These are phyloP conservation scores for Cherax quadricarinatus DNA, from an alignment of 1,140 invertebrate species.

Conservation along the genomic window DNA sequence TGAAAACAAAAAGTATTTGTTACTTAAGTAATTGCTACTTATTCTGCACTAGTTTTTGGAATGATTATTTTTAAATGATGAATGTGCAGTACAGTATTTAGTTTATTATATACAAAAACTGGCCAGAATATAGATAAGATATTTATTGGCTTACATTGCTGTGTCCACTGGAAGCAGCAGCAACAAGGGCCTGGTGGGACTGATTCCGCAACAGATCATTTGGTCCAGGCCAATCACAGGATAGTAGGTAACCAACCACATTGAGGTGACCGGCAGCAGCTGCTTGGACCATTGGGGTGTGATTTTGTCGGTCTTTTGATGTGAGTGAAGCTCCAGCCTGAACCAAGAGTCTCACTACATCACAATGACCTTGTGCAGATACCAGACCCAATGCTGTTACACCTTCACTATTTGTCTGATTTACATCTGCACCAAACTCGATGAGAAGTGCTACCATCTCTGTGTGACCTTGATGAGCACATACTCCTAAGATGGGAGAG, in stretches of 20 bases:
- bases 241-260: slow-evolving; percentile 89
- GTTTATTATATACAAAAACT: neutral
- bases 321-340: slow-evolving; percentile 84
- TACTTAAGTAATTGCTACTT: too few relatives aligned
- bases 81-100: too few relatives aligned
- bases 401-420: slow-evolving; percentile 91
- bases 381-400: slow-evolving; percentile 88
- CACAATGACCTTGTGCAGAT: slow-evolving; percentile 88
- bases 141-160: slow-evolving; percentile 75
- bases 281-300: slow-evolving; percentile 93
- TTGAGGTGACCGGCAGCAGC: slow-evolving; percentile 90
- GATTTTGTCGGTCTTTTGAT: slow-evolving; percentile 88
- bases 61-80: too few relatives aligned
- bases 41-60: too few relatives aligned
- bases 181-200: slow-evolving; percentile 91
- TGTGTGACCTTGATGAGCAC: slow-evolving; percentile 90
- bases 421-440: slow-evolving; percentile 94
- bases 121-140: neutral
- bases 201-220: slow-evolving; percentile 79
- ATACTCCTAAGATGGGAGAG: slow-evolving; percentile 91
- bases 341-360: slow-evolving; percentile 88
- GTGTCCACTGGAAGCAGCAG: slow-evolving; percentile 91
- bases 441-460: slow-evolving; percentile 92
- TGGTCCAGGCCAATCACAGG: slow-evolving; percentile 85
- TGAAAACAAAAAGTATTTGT: too few relatives aligned